Base-by-base conservation (phyloP, 2,113 vertebrate species). In the Notiomystis cincta region DNA sequence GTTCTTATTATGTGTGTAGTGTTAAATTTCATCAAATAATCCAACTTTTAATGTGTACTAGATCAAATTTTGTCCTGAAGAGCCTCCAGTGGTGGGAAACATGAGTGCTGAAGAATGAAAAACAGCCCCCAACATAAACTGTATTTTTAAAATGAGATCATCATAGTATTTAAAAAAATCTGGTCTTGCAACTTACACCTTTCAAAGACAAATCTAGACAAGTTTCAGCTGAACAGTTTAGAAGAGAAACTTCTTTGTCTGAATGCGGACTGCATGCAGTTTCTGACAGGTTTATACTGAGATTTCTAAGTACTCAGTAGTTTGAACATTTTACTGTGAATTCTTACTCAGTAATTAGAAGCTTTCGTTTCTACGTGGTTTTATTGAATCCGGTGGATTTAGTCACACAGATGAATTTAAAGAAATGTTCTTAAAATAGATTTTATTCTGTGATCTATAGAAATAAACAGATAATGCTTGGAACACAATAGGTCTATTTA, bases 91-190 rank as follows among this genome's bases (percentile, higher is more conserved):
- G 87, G 61, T 87, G 53, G 24, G 65, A 82, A 84, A 82, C 3
- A 0, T 15, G 51, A 89, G 19, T 4, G 6, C 33, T 65, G 50
- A 88, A 78, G 85, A 67, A 60, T 56, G 61, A 88, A 92, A 47
- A 83, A 1, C 72, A 87, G 60, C 58, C 75, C 71, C 67, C 44
- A 88, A 77, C 66, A 37, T 57, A 73, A 1, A 70, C 47, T 62
- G 51, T 86, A 70, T 73, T 96, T 90, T 90, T 40, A 37, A 89
- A 94, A 88, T 96, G 92, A 96, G 88, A 81, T 96, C 95, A 94
- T 76, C n/a, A 4, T 6, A 60, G 58, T 70, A 53, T 27, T 70
- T 61, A 24, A 82, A 92, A 94, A 92, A 81, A 92, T 90, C 95
- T 92, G 67, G 78, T 94, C 79, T 82, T 94, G 80, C 89, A 92